Conservation (phyloP, 1,140 invertebrate species). For the Sitophilus oryzae region DNA sequence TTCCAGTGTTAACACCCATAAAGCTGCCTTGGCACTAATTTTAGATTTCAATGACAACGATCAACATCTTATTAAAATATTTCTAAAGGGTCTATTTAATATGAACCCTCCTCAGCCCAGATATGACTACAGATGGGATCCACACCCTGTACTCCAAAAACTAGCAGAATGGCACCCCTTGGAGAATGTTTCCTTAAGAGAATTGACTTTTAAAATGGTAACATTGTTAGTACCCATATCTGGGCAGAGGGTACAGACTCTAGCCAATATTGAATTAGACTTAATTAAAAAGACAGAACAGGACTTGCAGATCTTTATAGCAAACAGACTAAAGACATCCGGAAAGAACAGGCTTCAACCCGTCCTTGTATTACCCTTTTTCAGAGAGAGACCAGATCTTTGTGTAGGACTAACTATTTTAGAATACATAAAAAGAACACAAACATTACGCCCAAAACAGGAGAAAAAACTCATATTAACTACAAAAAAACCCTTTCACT, state of each 20-base stretch:
- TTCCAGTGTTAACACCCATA: slow-evolving; percentile 3
- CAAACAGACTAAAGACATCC: slow-evolving; percentile 8
- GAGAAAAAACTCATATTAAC: slow-evolving; percentile 5
- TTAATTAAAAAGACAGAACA: slow-evolving; percentile 1
- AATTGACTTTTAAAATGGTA: slow-evolving; percentile 13
- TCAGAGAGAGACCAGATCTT: slow-evolving; percentile 4
- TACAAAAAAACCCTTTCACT: not conserved
- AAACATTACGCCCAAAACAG: not conserved
- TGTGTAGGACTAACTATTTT: slow-evolving; percentile 2
- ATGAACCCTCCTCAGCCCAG: slow-evolving; percentile 7
- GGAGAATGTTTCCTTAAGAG: slow-evolving; percentile 6
- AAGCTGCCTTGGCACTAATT: not conserved
- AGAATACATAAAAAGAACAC: slow-evolving; percentile 4
- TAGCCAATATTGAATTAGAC: slow-evolving; percentile 9
- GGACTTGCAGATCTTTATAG: slow-evolving; percentile 8
- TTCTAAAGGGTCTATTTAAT: slow-evolving; percentile 1
- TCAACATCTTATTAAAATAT: not conserved
- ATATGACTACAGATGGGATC: slow-evolving; percentile 15
- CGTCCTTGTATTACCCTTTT: slow-evolving; percentile 9
- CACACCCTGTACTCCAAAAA: slow-evolving; percentile 1
- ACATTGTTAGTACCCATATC: slow-evolving; percentile 9
- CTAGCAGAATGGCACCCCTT: not conserved
- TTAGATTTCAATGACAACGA: not conserved
- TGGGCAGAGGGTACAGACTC: slow-evolving; percentile 13
- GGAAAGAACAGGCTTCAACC: slow-evolving; percentile 9